A percentile compares a stretch with the other conserved stretches of the same genome.
phyloP scores from a whole-genome alignment of 1,140 invertebrate species.

The Arctopsyche grandis region DNA sequence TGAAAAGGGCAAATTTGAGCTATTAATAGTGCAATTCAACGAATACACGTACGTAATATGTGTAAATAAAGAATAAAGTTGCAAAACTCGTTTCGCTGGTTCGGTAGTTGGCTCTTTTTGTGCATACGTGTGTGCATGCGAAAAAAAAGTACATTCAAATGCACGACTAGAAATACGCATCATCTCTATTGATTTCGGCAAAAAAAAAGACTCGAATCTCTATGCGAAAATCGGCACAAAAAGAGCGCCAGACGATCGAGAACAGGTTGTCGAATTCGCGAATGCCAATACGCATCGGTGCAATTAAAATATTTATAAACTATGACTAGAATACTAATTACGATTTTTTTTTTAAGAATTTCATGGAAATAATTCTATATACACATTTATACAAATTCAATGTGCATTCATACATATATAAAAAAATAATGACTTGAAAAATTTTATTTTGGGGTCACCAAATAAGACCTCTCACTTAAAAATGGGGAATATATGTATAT shows the following conservation, averaged over 20 bases:
- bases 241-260: not conserved
- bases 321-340: not conserved
- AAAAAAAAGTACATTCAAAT: conserved; percentile 29
- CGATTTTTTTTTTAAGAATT: not conserved
- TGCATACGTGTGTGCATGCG: conserved; percentile 34
- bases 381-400: not conserved
- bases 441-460: too few species aligned
- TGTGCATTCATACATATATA: not conserved
- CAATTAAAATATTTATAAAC: not conserved
- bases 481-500: too few species aligned
- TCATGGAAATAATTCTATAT: too few species aligned
- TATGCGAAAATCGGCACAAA: not conserved
- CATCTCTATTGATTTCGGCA: not conserved
- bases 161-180: conserved; percentile 25
- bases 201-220: not conserved
- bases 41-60: not conserved
- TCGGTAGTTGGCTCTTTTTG: conserved; percentile 30
- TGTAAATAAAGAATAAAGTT: not conserved
- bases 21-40: conserved; percentile 30
- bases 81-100: conserved; percentile 26
- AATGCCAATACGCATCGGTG: conserved; percentile 1
- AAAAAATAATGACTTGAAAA: too few species aligned
- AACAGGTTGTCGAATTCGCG: conserved; percentile 10
- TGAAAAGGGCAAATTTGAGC: too few species aligned
- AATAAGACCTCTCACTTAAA: too few species aligned